Conservation (phyloP, 2,797 vertebrate genomes). For the Oreortyx pictus region DNA sequence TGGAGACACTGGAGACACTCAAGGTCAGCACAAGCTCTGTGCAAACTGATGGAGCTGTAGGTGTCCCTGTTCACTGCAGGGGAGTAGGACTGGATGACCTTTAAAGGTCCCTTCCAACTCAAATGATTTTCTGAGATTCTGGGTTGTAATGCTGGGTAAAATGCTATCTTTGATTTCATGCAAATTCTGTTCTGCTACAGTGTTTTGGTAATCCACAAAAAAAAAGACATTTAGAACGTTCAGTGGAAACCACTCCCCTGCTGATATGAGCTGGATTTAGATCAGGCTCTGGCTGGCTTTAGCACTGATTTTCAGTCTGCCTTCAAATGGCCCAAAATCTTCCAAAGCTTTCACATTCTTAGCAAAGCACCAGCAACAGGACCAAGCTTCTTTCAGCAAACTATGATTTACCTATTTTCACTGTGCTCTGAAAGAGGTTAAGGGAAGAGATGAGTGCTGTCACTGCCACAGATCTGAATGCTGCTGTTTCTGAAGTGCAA, state of each 20-base stretch:
- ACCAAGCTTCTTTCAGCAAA: not conserved
- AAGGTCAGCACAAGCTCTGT: not conserved
- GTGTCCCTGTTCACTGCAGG: not conserved
- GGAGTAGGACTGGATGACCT: not conserved
- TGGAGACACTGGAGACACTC: not conserved
- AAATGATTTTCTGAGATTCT: too few species aligned
- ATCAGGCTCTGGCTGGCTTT: not conserved
- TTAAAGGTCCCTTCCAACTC: not conserved
- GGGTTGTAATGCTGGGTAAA: too few species aligned
- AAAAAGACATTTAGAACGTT: not conserved
- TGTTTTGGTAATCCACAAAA: not conserved
- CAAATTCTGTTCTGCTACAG: not conserved
- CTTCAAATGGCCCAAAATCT: fast-evolving
- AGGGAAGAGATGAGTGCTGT: not conserved
- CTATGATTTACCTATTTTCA: not conserved
- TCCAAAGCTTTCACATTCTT: not conserved
- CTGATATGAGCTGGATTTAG: not conserved
- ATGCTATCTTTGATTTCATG: not conserved
- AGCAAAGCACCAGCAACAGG: not conserved
- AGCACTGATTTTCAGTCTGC: not conserved
- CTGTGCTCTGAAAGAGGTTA: not conserved
- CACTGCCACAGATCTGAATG: not conserved
- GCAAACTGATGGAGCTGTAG: not conserved
- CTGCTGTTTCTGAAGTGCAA: not conserved
- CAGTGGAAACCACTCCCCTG: not conserved